These are phyloP conservation scores for Centropus unirufus DNA, from an alignment of 2,113 vertebrate species.

Conservation along the genomic window DNA sequence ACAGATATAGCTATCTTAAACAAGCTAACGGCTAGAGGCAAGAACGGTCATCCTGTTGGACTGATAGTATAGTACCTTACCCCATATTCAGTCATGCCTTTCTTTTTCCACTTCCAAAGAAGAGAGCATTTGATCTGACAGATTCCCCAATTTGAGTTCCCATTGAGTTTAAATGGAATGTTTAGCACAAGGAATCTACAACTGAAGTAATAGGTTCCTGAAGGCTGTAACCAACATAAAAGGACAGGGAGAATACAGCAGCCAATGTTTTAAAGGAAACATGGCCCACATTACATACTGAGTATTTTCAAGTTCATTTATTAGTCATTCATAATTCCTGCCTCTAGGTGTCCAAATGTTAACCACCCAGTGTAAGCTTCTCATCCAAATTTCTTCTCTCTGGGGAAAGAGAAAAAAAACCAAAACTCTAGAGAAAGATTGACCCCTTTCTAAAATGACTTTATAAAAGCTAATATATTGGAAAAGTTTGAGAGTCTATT, in stretches of 20 bases:
- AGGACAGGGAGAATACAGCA: not conserved
- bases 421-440: not conserved
- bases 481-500: not conserved
- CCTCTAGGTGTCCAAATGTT: not conserved
- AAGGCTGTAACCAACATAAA: not conserved
- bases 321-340: not conserved
- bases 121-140: not conserved
- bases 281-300: not conserved
- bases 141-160: not conserved
- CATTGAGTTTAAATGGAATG: not conserved
- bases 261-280: not conserved
- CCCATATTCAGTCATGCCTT: not conserved
- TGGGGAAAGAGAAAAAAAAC: not conserved
- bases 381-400: not conserved
- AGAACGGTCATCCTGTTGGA: not conserved
- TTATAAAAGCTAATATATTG: not conserved
- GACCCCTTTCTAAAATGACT: not conserved
- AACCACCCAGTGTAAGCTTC: not conserved
- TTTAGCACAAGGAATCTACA: not conserved
- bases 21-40: not conserved
- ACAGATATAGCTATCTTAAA: not conserved
- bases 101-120: not conserved
- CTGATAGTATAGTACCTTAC: not conserved
- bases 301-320: not conserved
- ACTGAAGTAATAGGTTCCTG: not conserved